phyloP scores from a whole-genome alignment of 2,888 invertebrate species.

The Drosophila atroscutellata region DNA sequence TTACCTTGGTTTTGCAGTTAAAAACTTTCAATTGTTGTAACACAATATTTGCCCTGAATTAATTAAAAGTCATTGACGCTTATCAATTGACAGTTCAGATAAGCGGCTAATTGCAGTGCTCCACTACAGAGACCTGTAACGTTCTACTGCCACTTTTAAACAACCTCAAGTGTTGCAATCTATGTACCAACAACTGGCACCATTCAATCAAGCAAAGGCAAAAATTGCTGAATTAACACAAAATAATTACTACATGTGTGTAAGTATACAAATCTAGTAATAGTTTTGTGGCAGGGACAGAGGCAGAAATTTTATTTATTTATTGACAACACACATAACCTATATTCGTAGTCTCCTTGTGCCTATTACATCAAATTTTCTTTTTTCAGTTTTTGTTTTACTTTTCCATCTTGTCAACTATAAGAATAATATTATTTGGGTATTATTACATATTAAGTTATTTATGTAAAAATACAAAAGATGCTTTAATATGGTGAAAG shows the following conservation, averaged over 20 bases:
- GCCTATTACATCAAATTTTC: neutral
- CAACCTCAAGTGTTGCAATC: slow-evolving; percentile 4
- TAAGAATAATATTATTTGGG: neutral
- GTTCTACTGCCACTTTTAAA: neutral
- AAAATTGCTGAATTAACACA: neutral
- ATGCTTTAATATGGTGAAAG: neutral
- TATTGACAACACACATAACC: neutral
- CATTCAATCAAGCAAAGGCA: neutral
- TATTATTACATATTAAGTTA: neutral
- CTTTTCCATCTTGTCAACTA: neutral
- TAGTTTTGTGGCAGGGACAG: neutral
- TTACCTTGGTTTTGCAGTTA: slow-evolving; percentile 31
- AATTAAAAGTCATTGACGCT: slow-evolving; percentile 75
- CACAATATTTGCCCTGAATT: slow-evolving; percentile 72
- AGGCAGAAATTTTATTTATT: neutral
- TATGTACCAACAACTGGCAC: neutral
- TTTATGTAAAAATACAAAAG: neutral
- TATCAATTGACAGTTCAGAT: slow-evolving; percentile 52
- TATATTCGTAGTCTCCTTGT: neutral
- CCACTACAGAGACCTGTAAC: neutral
- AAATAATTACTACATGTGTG: neutral
- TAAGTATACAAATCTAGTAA: neutral
- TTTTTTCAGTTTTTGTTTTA: neutral
- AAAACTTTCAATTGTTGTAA: slow-evolving; percentile 60
- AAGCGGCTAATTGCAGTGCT: slow-evolving; percentile 32